Conservation (phyloP, 2,113 vertebrate species). For the Tragelaphus scriptus region DNA sequence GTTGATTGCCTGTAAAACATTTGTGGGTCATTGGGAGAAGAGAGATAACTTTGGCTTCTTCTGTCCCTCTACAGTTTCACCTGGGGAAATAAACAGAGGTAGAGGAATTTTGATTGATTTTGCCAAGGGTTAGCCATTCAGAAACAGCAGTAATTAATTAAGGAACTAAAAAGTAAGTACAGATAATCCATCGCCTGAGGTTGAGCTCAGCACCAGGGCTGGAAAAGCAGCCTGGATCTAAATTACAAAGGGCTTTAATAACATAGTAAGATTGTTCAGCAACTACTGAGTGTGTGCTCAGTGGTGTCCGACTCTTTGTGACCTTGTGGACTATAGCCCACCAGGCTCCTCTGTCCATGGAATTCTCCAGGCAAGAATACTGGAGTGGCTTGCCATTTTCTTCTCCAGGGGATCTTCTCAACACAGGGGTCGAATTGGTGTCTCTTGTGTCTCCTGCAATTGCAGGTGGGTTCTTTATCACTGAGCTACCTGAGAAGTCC, state of each 20-base stretch:
- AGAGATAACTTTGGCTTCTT: neutral
- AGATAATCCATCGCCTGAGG: neutral
- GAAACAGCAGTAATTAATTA: conserved; percentile 53
- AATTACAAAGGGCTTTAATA: neutral
- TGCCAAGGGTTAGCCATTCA: neutral
- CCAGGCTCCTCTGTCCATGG: neutral
- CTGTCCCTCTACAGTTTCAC: neutral
- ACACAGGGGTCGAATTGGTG: neutral
- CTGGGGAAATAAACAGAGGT: conserved; percentile 45
- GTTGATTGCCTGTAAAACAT: conserved; percentile 37
- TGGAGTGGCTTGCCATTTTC: neutral
- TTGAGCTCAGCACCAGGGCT: neutral
- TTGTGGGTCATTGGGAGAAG: neutral
- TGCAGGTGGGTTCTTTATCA: neutral
- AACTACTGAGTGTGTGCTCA: accelerated
- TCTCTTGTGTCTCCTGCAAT: neutral
- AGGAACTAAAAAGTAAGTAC: conserved; percentile 9
- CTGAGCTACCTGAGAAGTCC: neutral
- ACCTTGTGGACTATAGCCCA: neutral
- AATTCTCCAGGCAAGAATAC: neutral
- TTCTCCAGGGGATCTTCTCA: neutral
- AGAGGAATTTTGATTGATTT: conserved; percentile 34
- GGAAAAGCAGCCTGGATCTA: neutral
- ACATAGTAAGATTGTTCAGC: neutral
- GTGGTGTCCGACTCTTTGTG: neutral